These are phyloP conservation scores for Pitta sordida DNA, from an alignment of 2,113 vertebrate genomes.

Conservation along the genomic window DNA sequence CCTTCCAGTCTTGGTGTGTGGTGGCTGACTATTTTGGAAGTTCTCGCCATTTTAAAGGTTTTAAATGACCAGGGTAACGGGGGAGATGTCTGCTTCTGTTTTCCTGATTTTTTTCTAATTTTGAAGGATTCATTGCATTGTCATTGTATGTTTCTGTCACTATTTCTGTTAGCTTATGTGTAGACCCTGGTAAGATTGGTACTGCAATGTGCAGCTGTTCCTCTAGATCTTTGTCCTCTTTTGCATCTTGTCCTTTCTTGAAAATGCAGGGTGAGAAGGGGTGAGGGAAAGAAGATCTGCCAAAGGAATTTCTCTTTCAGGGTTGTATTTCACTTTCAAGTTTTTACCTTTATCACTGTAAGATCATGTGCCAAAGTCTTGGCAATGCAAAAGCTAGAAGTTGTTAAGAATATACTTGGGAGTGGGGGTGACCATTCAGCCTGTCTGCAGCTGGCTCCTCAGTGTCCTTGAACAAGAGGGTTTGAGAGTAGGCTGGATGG, in stretches of 20 bases:
- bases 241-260: constrained; percentile 52
- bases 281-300: constrained; percentile 54
- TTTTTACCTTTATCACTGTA: constrained; percentile 35
- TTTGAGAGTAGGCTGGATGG: background rate
- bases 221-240: constrained; percentile 47
- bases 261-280: constrained; percentile 54
- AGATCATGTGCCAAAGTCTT: constrained; percentile 34
- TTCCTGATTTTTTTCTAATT: background rate
- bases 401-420: constrained; percentile 18
- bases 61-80: background rate
- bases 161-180: constrained; percentile 29
- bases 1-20: background rate
- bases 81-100: background rate
- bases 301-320: constrained; percentile 39
- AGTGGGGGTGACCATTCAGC: background rate
- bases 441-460: constrained; percentile 4
- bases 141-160: background rate
- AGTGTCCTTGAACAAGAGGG: constrained; percentile 30
- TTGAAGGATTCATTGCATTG: background rate
- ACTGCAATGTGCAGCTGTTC: constrained; percentile 39
- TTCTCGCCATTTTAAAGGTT: background rate
- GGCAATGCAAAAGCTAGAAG: background rate
- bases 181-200: background rate
- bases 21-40: background rate
- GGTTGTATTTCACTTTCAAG: constrained; percentile 57